Conservation (phyloP, 2,888 invertebrate species). For the Polyommatus iphigenia region DNA sequence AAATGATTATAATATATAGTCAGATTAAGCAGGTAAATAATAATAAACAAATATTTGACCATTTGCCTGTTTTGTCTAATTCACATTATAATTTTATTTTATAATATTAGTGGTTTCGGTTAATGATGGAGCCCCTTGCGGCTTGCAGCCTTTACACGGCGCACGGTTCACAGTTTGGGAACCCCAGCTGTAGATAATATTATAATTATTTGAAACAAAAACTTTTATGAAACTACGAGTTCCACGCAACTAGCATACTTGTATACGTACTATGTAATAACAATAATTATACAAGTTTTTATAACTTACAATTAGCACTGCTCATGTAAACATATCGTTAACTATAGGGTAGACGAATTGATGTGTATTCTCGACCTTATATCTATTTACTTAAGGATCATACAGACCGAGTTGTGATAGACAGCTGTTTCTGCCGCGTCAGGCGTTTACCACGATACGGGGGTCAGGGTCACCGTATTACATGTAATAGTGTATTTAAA, state of each 20-base stretch:
- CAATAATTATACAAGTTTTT: neutral
- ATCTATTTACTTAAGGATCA: neutral
- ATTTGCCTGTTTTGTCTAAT: too few species aligned
- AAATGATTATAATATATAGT: too few species aligned
- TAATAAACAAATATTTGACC: too few species aligned
- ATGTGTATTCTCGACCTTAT: neutral
- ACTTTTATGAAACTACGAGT: neutral
- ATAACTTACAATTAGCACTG: neutral
- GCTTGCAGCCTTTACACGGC: too few species aligned
- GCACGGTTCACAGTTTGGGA: too few species aligned
- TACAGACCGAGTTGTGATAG: neutral
- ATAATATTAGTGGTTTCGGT: too few species aligned
- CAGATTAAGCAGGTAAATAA: too few species aligned
- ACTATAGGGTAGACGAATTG: neutral
- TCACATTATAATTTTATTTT: too few species aligned
- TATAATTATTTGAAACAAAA: too few species aligned
- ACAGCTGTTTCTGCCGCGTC: constrained; percentile 19
- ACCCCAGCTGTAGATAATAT: too few species aligned
- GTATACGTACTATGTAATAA: neutral
- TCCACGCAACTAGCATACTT: neutral
- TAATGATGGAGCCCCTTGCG: too few species aligned
- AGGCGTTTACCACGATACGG: neutral
- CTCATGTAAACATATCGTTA: constrained; percentile 19
- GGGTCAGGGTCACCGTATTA: neutral
- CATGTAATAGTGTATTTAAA: neutral